Evolutionary conservation across 2,797 vertebrate genomes (phyloP).

Genomic region (Premnoplex brunnescens): DNA sequence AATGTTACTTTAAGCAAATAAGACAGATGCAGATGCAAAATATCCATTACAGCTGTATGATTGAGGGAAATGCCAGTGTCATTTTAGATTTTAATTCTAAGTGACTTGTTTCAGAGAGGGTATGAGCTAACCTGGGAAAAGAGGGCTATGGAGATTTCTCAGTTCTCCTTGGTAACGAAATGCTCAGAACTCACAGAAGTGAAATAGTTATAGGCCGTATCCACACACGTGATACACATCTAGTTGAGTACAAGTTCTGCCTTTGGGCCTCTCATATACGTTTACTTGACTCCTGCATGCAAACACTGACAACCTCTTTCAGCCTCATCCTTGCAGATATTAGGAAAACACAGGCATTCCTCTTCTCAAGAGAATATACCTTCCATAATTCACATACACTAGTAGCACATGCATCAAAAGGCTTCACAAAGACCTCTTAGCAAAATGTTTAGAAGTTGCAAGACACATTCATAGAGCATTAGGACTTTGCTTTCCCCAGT

Average conservation of each 20-base stretch:
- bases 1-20: background rate
- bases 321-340: background rate
- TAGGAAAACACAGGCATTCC: background rate
- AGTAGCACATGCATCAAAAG: background rate
- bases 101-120: background rate
- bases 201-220: background rate
- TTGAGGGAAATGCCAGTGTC: background rate
- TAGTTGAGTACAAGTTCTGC: background rate
- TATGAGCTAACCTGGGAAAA: background rate
- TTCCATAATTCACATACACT: background rate
- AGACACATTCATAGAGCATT: background rate
- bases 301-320: background rate
- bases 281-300: background rate
- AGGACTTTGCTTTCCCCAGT: background rate
- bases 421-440: background rate
- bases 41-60: background rate
- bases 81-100: slow-evolving; percentile 1
- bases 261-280: background rate
- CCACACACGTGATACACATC: rapidly evolving
- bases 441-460: background rate
- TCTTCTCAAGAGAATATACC: background rate
- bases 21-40: background rate
- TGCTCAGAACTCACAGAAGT: background rate
- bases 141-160: background rate
- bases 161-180: background rate